phyloP scores from a whole-genome alignment of 2,113 vertebrate genomes.

The Tringa solitaria region DNA sequence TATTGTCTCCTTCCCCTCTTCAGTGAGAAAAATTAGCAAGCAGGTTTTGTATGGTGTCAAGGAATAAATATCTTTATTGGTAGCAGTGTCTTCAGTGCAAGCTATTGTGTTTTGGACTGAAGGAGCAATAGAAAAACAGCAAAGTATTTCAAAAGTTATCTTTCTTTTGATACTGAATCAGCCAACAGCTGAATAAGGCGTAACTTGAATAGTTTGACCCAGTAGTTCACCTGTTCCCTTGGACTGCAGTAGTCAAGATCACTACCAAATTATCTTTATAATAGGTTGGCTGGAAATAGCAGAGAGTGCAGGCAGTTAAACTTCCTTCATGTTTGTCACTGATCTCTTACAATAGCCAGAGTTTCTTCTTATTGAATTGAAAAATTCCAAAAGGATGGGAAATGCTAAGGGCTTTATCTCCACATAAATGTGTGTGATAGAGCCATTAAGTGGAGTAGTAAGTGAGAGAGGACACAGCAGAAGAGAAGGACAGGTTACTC shows the following conservation, averaged over 20 bases:
- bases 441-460: not conserved
- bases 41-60: not conserved
- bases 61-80: not conserved
- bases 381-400: not conserved
- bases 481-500: not conserved
- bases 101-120: not conserved
- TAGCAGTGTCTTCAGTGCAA: not conserved
- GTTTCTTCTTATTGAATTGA: not conserved
- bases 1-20: not conserved
- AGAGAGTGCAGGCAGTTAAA: not conserved
- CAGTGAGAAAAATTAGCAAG: not conserved
- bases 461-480: not conserved
- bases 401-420: not conserved
- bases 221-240: not conserved
- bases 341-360: not conserved
- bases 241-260: not conserved
- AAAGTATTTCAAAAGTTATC: not conserved
- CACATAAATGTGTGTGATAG: not conserved
- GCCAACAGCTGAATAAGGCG: not conserved
- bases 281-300: not conserved
- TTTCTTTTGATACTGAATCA: not conserved
- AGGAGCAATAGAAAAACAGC: not conserved
- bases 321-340: not conserved
- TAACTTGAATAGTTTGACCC: not conserved
- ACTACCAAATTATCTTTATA: not conserved